A percentile compares a stretch with the other conserved stretches of the same genome.
These are phyloP conservation scores for Anoplius nigerrimus DNA, from an alignment of 2,888 invertebrate species.

Conservation along the genomic window DNA sequence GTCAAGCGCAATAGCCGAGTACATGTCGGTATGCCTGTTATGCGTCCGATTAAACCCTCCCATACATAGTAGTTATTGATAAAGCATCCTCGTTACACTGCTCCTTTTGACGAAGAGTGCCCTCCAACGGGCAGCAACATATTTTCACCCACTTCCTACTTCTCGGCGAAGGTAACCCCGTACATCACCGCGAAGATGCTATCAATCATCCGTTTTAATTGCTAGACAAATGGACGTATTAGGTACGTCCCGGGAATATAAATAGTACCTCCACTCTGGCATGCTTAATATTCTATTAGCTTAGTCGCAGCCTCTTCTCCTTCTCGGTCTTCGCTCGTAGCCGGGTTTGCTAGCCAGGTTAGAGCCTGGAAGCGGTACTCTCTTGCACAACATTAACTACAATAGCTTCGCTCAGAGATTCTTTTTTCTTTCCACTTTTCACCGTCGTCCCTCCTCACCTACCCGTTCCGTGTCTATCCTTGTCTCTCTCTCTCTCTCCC, in stretches of 20 bases:
- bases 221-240: conserved; percentile 66
- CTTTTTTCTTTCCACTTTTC: background rate
- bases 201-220: conserved; percentile 69
- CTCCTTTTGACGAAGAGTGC: conserved; percentile 15
- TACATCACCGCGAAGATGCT: conserved; percentile 48
- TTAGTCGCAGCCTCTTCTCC: conserved; percentile 26
- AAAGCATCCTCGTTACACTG: no score
- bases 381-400: conserved; percentile 48
- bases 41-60: no score
- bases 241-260: conserved; percentile 57
- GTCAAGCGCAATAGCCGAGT: no score
- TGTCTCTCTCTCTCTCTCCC: background rate
- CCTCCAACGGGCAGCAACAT: conserved; percentile 15
- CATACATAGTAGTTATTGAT: no score
- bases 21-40: no score
- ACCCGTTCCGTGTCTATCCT: background rate
- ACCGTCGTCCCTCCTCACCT: background rate
- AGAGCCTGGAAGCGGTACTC: conserved; percentile 31
- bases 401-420: conserved; percentile 48
- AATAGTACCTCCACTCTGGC: conserved; percentile 43
- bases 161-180: conserved; percentile 40
- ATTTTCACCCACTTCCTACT: conserved; percentile 47
- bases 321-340: conserved; percentile 11
- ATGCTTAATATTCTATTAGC: conserved; percentile 62
- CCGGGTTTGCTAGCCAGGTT: conserved; percentile 35